phyloP scores from a whole-genome alignment of 2,888 invertebrate genomes.

The Stenichneumon culpator region DNA sequence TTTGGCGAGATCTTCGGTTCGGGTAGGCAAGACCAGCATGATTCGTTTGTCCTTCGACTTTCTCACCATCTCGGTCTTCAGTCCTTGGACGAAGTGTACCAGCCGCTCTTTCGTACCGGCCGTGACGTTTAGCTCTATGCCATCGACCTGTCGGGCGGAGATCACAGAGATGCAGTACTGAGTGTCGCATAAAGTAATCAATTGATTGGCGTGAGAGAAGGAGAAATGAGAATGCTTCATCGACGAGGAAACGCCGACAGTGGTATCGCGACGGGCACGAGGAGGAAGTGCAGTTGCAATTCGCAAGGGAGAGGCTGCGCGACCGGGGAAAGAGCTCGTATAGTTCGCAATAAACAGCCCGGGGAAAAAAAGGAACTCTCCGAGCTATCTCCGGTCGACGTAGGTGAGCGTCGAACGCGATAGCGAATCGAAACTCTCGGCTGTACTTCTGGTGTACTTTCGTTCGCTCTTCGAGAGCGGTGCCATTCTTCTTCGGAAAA shows the following conservation, averaged over 20 bases:
- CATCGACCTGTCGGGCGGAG: slow-evolving; percentile 84
- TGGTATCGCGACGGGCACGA: slow-evolving; percentile 21
- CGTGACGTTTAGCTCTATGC: slow-evolving; percentile 87
- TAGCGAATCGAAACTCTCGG: slow-evolving; percentile 40
- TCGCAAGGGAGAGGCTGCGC: slow-evolving; percentile 62
- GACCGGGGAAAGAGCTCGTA: slow-evolving; percentile 48
- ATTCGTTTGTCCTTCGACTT: slow-evolving; percentile 86
- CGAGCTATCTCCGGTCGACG: slow-evolving; percentile 53
- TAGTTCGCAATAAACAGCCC: slow-evolving; percentile 5
- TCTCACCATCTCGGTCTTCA: slow-evolving; percentile 82
- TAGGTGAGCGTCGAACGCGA: slow-evolving; percentile 67
- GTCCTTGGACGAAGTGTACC: slow-evolving; percentile 85
- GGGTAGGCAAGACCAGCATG: slow-evolving; percentile 88
- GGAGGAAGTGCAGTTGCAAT: slow-evolving; percentile 65
- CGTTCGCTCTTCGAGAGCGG: slow-evolving; percentile 64
- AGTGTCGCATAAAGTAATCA: slow-evolving; percentile 27
- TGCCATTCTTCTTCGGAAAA: slow-evolving; percentile 61
- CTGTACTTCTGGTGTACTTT: slow-evolving; percentile 58
- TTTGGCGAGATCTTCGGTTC: slow-evolving; percentile 89
- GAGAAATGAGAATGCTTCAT: slow-evolving; percentile 37
- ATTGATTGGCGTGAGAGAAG: slow-evolving; percentile 36
- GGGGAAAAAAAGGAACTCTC: slow-evolving; percentile 41
- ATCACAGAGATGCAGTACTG: slow-evolving; percentile 2
- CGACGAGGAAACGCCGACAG: slow-evolving; percentile 42
- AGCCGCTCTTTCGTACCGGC: slow-evolving; percentile 86